These are phyloP conservation scores for Tachina lurida DNA, from an alignment of 2,888 invertebrate species.

Conservation along the genomic window DNA sequence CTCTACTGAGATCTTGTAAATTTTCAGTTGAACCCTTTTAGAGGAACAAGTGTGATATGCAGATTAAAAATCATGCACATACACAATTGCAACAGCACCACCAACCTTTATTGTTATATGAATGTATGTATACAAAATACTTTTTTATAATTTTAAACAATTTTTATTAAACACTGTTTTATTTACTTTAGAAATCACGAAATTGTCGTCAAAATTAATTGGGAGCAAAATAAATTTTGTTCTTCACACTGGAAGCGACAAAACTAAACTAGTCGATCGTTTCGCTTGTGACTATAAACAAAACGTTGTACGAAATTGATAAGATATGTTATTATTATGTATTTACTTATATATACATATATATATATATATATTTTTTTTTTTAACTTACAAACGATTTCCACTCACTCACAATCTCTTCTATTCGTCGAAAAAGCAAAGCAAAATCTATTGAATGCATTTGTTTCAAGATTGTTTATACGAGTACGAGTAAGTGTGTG, in stretches of 20 bases:
- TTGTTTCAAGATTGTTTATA: too few relatives aligned
- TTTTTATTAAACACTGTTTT: conserved; percentile 26
- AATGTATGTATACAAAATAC: not conserved
- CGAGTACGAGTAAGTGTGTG: not conserved
- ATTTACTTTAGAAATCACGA: conserved; percentile 14
- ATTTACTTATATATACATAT: too few relatives aligned
- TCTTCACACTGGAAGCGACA: conserved; percentile 82
- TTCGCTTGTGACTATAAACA: conserved; percentile 21
- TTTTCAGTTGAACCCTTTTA: too few relatives aligned
- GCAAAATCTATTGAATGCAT: too few relatives aligned
- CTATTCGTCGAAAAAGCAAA: not conserved
- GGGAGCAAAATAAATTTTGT: conserved; percentile 73
- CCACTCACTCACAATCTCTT: not conserved
- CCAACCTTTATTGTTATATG: conserved; percentile 31
- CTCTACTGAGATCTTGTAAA: too few relatives aligned
- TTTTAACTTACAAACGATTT: not conserved
- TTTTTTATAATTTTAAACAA: conserved; percentile 1
- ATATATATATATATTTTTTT: not conserved
- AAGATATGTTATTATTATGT: not conserved
- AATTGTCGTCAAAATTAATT: not conserved
- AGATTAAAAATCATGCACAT: not conserved
- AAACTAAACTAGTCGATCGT: conserved; percentile 75
- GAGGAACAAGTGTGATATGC: too few relatives aligned
- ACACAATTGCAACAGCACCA: not conserved
- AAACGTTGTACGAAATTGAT: conserved; percentile 50